Conservation (phyloP, 2,797 vertebrate species). For the Cynopterus sphinx region DNA sequence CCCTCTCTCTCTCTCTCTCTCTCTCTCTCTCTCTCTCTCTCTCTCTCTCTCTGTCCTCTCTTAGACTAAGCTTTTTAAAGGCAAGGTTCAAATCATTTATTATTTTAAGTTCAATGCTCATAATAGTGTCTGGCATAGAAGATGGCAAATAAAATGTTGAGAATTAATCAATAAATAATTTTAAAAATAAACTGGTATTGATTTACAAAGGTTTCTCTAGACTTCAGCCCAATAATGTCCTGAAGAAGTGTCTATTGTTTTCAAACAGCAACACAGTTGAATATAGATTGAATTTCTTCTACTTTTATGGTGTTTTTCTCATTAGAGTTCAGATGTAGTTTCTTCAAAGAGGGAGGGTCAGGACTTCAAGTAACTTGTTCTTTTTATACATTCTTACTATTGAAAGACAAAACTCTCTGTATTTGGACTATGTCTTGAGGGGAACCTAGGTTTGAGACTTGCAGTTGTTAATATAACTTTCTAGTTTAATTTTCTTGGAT, state of each 20-base stretch:
- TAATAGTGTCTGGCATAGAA: neutral
- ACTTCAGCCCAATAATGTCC: neutral
- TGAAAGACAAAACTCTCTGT: neutral
- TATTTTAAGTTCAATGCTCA: neutral
- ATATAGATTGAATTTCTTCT: neutral
- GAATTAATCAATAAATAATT: neutral
- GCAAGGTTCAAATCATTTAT: neutral
- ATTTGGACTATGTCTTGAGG: neutral
- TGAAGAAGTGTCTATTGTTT: neutral
- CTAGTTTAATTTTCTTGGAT: slow-evolving; percentile 43
- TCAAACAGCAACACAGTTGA: neutral
- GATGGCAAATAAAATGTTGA: slow-evolving; percentile 6
- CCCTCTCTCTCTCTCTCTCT: too few species aligned
- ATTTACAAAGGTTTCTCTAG: neutral
- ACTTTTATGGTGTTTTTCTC: neutral
- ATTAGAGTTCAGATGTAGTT: neutral
- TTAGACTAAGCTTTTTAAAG: neutral
- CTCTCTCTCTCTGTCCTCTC: neutral
- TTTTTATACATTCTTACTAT: neutral
- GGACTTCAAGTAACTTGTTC: neutral
- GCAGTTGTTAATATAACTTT: neutral
- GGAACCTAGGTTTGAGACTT: neutral
- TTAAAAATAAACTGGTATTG: neutral
- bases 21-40: too few species aligned
- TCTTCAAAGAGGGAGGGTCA: neutral